Evolutionary conservation across 2,797 vertebrate genomes (phyloP), one percentile per base, ranked within the genome.

Genomic region (Coluber constrictor): DNA sequence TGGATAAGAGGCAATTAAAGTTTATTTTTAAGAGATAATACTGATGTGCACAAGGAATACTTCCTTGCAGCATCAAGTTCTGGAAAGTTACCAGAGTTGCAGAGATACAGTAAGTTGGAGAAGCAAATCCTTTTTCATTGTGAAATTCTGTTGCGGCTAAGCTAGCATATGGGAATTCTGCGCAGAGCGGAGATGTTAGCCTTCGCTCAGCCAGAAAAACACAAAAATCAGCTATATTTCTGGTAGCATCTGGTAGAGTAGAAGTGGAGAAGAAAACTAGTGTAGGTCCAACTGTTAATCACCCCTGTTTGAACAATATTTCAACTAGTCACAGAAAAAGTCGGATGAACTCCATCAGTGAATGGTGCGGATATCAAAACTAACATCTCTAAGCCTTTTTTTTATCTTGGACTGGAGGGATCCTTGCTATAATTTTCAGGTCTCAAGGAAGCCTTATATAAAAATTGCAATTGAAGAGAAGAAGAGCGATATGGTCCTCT

Each of bases 1-100:
- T 92, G 94, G 95, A 96, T 96, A 97, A 94, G 89, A 91, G 83
- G 56, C 54, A 79, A 95, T 96, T 93, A 86, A 27, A 90, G 92
- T 95, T 96, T 88, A 88, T 94, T 93, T 94, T 6, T 12, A 56
- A 10, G 90, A 96, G 96, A 96, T 95, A 96, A 96, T 90, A 90
- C 94, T 88, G 63, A 95, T 96, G 95, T 61, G 79, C 37, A 92
- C 59, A 7, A 59, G 57, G 92, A 91, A 95, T 57, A 54, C 61
- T 88, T n/a, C 61, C 1, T 93, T 95, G 29, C 91, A 55, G 90
- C 4, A 94, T 57, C 95, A 95, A 94, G 94, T 93, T 92, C 94
- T 60, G 47, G 90, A 55, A 94, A 94, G 93, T 79, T 54, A 20
- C 90, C 61, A 12, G 13, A 54, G 94, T 54, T 95, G 93, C 83